phyloP scores from a whole-genome alignment of 2,888 invertebrate genomes.

The Andrena minutula region DNA sequence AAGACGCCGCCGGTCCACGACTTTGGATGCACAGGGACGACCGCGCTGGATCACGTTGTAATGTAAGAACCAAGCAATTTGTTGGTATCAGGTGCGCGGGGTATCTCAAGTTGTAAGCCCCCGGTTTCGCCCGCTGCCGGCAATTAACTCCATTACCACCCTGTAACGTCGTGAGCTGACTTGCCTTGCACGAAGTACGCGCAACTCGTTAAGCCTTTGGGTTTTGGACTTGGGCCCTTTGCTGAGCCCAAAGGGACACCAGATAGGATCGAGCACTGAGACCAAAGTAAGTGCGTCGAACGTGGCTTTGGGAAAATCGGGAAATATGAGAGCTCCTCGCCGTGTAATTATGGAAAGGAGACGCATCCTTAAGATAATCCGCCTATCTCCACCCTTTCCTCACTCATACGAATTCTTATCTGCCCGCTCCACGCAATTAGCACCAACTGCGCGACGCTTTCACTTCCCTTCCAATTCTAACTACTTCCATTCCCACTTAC shows the following conservation, averaged over 20 bases:
- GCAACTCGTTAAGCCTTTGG: slow-evolving; percentile 82
- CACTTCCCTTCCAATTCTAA: background rate
- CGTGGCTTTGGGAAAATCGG: slow-evolving; percentile 22
- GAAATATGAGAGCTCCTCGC: background rate
- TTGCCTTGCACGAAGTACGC: slow-evolving; percentile 75
- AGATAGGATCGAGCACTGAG: slow-evolving; percentile 42
- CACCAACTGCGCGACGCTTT: too few species aligned
- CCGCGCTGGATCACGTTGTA: slow-evolving; percentile 72
- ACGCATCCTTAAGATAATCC: background rate
- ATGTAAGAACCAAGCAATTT: slow-evolving; percentile 81
- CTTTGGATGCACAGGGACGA: slow-evolving; percentile 38
- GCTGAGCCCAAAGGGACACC: slow-evolving; percentile 65
- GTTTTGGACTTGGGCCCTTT: slow-evolving; percentile 78
- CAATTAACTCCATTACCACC: slow-evolving; percentile 85
- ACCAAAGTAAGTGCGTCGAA: slow-evolving; percentile 22
- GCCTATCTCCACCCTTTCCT: background rate
- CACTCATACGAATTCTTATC: too few species aligned
- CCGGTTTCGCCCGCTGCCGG: slow-evolving; percentile 78
- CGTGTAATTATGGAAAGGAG: background rate
- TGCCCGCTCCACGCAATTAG: too few species aligned
- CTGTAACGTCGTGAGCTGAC: slow-evolving; percentile 81
- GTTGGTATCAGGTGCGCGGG: slow-evolving; percentile 84
- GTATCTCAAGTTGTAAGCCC: slow-evolving; percentile 84
- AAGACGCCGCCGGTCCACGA: slow-evolving; percentile 39
- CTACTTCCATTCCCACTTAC: background rate